phyloP scores from a whole-genome alignment of 2,888 invertebrate species.

The Dryobota labecula region DNA sequence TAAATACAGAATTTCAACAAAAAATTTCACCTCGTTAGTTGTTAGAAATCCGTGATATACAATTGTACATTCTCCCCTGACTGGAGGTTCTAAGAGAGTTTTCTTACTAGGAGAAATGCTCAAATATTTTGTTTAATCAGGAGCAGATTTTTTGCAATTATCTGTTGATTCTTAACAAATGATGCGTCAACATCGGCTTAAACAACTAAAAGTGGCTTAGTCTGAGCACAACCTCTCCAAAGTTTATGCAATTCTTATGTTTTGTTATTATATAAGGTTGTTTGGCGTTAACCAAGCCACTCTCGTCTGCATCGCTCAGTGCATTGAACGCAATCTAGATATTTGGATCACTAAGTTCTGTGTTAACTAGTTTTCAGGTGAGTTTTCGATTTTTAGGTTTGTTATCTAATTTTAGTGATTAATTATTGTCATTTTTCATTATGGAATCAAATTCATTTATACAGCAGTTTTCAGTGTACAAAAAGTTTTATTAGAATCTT shows the following conservation, averaged over 20 bases:
- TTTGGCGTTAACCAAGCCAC: constrained; percentile 78
- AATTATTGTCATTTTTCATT: background rate
- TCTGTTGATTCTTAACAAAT: background rate
- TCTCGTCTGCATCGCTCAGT: constrained; percentile 81
- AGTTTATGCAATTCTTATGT: constrained; percentile 90
- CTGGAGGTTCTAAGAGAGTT: background rate
- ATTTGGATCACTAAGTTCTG: constrained; percentile 62
- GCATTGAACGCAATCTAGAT: constrained; percentile 82
- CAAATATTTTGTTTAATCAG: background rate
- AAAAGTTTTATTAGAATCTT: background rate
- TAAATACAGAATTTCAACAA: background rate
- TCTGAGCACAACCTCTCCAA: constrained; percentile 64
- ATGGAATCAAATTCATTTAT: background rate
- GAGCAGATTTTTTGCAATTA: background rate
- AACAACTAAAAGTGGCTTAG: constrained; percentile 30
- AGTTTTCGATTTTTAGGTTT: constrained; percentile 60
- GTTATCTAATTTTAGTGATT: constrained; percentile 1
- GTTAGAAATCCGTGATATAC: background rate
- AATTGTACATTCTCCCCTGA: background rate
- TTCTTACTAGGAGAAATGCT: background rate
- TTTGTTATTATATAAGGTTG: constrained; percentile 89
- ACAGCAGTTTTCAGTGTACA: background rate
- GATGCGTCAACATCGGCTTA: too few relatives aligned
- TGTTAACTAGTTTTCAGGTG: constrained; percentile 69
- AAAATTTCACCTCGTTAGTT: background rate